Evolutionary conservation across 92 coral and sea anemone species (phyloP), one percentile per base, ranked within the genome.

Genomic region (Meandrina meandrites): DNA sequence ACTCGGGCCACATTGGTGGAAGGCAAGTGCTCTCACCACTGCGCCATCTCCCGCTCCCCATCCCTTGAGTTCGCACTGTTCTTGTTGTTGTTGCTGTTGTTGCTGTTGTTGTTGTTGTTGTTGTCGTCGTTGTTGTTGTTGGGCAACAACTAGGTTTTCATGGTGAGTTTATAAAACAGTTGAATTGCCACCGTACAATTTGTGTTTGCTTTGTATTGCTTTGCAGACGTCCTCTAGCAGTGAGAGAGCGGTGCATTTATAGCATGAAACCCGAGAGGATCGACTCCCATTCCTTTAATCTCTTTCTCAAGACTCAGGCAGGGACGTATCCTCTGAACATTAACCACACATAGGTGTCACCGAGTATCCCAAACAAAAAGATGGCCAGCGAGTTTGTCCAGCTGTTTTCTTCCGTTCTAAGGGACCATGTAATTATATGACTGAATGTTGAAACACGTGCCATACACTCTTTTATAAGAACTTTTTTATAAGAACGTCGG

Each of bases 191-290:
- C 60, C 21, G 14, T 54, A 18, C 8, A 2, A 18, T 54, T 54
- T 13, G 35, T 66, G 27, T 24, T 60, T 60, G 68, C 8, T 57
- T 57, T 19, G 31, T 22, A 22, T 48, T 88, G 37, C 18, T 58
- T 86, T 79, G 17, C 84, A 97, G 99, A 88, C 95, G 99, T 50
- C 92, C 98, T 62, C 67, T 97, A 58, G 99, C 99, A 24, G 95
- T 91, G 34, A 91, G 99, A 28, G 94, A 92, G 83, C 96, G 94
- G 48, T 56, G 53, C 56, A 80, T 97, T n/a, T 91, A 93, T 42
- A 81, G 69, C 83, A 93, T 97, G 98, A 86, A 76, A 81, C 79
- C 72, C 12, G 89, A 95, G 51, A 85, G 90, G 86, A 86, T 93
- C 6, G 99, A 97, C 78, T 16, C 86, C 35, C 91, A 93, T 78